Percentiles rank a stretch among this genome's conserved stretches.
Evolutionary conservation across 35 echinoderm and acorn worm species (phyloP).

Genomic region (Patiria miniata): DNA sequence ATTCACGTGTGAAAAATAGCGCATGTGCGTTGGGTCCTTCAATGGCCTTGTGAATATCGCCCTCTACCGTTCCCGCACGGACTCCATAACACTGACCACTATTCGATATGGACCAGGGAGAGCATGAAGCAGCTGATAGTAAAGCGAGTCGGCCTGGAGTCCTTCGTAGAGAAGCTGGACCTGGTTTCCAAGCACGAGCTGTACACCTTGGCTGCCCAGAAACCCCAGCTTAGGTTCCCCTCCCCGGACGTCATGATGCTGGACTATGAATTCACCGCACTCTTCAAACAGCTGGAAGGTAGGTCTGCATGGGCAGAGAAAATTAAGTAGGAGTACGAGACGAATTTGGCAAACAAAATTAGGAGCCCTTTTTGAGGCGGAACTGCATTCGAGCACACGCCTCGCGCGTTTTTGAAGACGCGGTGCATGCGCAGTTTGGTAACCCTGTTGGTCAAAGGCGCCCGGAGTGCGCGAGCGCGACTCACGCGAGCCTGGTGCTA

Average conservation of each 20-base stretch:
- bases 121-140: constrained; percentile 84
- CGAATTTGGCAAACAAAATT: neutral
- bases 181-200: constrained; percentile 87
- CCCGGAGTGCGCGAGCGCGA: no score
- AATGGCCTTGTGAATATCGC: no score
- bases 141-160: constrained; percentile 92
- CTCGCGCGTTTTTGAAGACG: neutral
- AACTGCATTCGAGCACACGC: neutral
- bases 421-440: no score
- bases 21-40: no score
- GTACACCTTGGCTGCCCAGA: constrained; percentile 91
- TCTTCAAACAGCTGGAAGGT: constrained; percentile 97
- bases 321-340: neutral
- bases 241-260: constrained; percentile 75
- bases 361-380: no score
- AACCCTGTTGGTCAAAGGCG: no score
- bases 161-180: constrained; percentile 88
- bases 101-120: constrained; percentile 50
- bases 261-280: constrained; percentile 95
- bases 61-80: no score
- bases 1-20: no score
- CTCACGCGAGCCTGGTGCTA: no score
- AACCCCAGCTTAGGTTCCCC: constrained; percentile 80
- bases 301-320: constrained; percentile 27
- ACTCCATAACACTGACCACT: no score